Conservation (phyloP, 2,113 vertebrate genomes). For the Sinocyclocheilus anshuiensis region DNA sequence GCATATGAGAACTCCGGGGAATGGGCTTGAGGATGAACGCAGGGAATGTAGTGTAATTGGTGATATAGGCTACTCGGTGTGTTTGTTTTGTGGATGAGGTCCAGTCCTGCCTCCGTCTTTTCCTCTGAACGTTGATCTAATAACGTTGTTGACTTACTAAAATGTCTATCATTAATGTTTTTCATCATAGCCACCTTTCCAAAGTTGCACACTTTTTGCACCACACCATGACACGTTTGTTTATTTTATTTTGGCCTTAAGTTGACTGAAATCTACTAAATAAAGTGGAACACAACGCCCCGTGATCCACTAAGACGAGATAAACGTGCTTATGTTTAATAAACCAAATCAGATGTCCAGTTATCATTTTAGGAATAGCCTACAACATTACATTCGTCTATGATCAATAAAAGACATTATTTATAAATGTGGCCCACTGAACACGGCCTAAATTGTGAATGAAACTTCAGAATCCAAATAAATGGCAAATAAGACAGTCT, state of each 20-base stretch:
- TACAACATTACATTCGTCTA: neutral
- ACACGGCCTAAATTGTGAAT: conserved; percentile 60
- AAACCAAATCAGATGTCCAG: neutral
- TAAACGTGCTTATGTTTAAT: neutral
- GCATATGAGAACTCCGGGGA: neutral
- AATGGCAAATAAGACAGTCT: conserved; percentile 85
- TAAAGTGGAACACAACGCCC: neutral
- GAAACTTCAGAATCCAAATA: conserved; percentile 74
- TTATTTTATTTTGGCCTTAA: neutral
- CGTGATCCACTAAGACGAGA: neutral
- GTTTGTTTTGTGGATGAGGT: conserved; percentile 26
- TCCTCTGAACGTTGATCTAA: conserved; percentile 32
- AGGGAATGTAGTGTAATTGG: neutral
- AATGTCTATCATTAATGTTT: neutral
- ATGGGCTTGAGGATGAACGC: neutral
- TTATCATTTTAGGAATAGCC: too few species aligned
- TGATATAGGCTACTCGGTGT: neutral
- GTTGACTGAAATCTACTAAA: neutral
- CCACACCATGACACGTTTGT: neutral
- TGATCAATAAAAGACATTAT: conserved; percentile 19
- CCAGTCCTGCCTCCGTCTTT: neutral
- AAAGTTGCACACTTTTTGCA: neutral
- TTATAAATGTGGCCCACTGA: conserved; percentile 32
- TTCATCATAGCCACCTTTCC: neutral
- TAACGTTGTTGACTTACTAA: conserved; percentile 38